Conservation (phyloP, 2,888 invertebrate genomes). For the Agrotis segetum region DNA sequence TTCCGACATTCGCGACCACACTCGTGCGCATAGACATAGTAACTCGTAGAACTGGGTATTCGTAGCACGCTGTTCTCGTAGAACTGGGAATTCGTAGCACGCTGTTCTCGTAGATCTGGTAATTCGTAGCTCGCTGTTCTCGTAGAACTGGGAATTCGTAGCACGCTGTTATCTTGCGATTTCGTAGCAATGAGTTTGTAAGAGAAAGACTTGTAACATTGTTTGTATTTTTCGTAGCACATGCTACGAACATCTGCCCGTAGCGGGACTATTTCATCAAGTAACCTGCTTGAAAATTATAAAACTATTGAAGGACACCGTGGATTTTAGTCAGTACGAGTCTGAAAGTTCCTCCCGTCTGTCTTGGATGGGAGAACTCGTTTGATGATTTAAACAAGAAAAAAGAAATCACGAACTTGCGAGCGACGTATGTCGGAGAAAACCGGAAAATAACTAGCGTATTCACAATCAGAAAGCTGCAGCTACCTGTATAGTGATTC, state of each 20-base stretch:
- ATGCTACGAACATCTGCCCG: too few relatives aligned
- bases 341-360: too few relatives aligned
- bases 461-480: neutral
- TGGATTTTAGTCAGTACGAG: too few relatives aligned
- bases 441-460: neutral
- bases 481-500: neutral
- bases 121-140: neutral
- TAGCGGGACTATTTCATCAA: too few relatives aligned
- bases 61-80: neutral
- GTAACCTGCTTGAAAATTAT: too few relatives aligned
- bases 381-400: too few relatives aligned
- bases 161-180: neutral
- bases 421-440: neutral
- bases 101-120: too few relatives aligned
- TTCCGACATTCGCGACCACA: conserved; percentile 75
- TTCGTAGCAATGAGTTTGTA: neutral
- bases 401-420: neutral
- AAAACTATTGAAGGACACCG: too few relatives aligned
- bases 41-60: conserved; percentile 37
- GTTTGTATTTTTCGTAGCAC: conserved; percentile 12
- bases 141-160: conserved; percentile 20
- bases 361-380: too few relatives aligned
- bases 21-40: conserved; percentile 52
- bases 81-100: neutral
- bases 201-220: too few relatives aligned